A percentile compares a stretch with the other conserved stretches of the same genome.
Conservation (phyloP, 2,797 vertebrate genomes). For the Eulemur albifrons region DNA sequence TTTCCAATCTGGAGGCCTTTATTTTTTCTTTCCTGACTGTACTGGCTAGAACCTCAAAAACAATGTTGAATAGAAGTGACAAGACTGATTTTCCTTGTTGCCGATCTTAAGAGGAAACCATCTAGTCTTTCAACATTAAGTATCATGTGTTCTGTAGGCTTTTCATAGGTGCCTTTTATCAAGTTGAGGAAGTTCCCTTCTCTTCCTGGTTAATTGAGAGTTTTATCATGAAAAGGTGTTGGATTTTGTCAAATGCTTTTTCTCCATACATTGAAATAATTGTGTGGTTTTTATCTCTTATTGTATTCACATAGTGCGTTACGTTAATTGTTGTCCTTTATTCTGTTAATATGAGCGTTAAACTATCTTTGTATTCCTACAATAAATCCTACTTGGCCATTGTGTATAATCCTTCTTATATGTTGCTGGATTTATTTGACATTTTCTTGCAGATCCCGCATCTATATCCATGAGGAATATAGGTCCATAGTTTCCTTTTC, state of each 20-base stretch:
- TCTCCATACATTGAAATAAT: not conserved
- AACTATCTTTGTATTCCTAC: not conserved
- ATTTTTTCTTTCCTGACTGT: not conserved
- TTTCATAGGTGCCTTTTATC: not conserved
- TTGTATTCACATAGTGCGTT: not conserved
- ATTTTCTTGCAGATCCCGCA: not conserved
- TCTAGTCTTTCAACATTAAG: not conserved
- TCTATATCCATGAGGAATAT: not conserved
- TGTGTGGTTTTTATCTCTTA: not conserved
- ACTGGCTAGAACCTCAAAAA: not conserved
- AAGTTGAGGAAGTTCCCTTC: not conserved
- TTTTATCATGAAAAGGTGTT: not conserved
- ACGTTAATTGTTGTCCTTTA: not conserved
- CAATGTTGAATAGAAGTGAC: not conserved
- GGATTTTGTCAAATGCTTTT: not conserved
- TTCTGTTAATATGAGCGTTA: not conserved
- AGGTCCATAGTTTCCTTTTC: not conserved
- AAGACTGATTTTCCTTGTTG: not conserved
- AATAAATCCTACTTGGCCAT: not conserved
- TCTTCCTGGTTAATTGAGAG: not conserved
- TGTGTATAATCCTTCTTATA: not conserved
- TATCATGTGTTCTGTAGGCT: not conserved
- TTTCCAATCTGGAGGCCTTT: not conserved
- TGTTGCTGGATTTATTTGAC: not conserved
- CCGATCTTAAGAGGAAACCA: not conserved